phyloP scores from a whole-genome alignment of 2,888 invertebrate species.

The Drosophila kuntzei region DNA sequence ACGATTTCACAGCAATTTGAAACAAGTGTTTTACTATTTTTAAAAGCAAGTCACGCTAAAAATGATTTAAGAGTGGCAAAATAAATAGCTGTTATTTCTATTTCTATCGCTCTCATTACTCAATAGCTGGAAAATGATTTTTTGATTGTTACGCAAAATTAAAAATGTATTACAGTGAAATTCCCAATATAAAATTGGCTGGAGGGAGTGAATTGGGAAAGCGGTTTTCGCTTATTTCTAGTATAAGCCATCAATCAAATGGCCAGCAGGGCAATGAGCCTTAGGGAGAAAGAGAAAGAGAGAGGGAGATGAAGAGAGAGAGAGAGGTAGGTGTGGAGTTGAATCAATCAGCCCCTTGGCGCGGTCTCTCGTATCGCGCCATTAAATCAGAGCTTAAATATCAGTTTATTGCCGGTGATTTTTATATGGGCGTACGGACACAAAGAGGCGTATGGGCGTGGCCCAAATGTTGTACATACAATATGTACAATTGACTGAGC shows the following conservation, averaged over 20 bases:
- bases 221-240: constrained; percentile 31
- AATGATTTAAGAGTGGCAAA: constrained; percentile 4
- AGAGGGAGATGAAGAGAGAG: too few relatives aligned
- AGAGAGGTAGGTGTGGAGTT: constrained; percentile 10
- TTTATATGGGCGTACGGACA: constrained; percentile 31
- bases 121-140: constrained; percentile 30
- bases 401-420: constrained; percentile 61
- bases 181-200: constrained; percentile 39
- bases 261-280: constrained; percentile 36
- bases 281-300: neutral
- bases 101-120: constrained; percentile 31
- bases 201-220: neutral
- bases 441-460: constrained; percentile 4
- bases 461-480: constrained; percentile 31
- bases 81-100: constrained; percentile 37
- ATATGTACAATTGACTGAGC: constrained; percentile 45
- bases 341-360: constrained; percentile 57
- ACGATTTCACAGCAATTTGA: neutral
- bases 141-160: constrained; percentile 47
- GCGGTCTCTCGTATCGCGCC: constrained; percentile 50
- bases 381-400: constrained; percentile 65
- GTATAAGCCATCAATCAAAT: constrained; percentile 57
- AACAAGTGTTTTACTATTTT: neutral
- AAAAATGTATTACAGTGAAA: constrained; percentile 50
- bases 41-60: constrained; percentile 7